A percentile compares a stretch with the other conserved stretches of the same genome.
Evolutionary conservation across 2,113 vertebrate genomes (phyloP).

Genomic region (Perca fluviatilis): DNA sequence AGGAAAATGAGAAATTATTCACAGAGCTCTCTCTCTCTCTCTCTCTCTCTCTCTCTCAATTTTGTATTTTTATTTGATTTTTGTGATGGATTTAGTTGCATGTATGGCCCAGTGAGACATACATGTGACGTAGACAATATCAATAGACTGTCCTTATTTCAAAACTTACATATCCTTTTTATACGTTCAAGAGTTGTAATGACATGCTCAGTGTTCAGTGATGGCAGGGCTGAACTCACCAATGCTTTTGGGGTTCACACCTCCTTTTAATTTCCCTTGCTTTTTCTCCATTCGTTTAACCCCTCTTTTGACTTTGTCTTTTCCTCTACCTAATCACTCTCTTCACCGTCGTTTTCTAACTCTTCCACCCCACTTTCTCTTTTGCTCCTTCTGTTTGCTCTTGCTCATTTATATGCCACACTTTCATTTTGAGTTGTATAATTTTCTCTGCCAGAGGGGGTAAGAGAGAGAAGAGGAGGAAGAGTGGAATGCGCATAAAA

Average conservation of each 20-base stretch:
- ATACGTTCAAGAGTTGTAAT: too few relatives aligned
- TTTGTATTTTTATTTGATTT: not conserved
- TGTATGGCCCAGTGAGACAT: not conserved
- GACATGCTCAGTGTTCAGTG: too few relatives aligned
- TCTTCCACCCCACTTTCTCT: conserved; percentile 11
- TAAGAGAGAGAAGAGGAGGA: conserved; percentile 31
- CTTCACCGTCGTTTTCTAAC: not conserved
- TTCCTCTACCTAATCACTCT: conserved; percentile 15
- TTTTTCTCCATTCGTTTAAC: conserved; percentile 19
- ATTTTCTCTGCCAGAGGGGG: conserved; percentile 54
- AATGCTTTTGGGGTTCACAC: not conserved
- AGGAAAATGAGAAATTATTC: conserved; percentile 9
- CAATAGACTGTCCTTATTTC: not conserved
- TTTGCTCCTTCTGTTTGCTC: conserved; percentile 34
- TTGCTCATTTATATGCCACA: conserved; percentile 65
- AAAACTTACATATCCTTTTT: too few relatives aligned
- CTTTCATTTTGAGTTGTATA: conserved; percentile 66
- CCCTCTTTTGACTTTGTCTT: not conserved
- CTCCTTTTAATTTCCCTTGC: not conserved
- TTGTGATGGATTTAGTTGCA: too few relatives aligned
- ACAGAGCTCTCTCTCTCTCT: conserved; percentile 6
- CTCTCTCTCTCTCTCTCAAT: not conserved
- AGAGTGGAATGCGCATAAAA: conserved; percentile 28
- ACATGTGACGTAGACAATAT: not conserved
- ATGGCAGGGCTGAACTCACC: not conserved